These are phyloP conservation scores for Phoenoteleia sp. DNA, from an alignment of 2,888 invertebrate species.

Conservation along the genomic window DNA sequence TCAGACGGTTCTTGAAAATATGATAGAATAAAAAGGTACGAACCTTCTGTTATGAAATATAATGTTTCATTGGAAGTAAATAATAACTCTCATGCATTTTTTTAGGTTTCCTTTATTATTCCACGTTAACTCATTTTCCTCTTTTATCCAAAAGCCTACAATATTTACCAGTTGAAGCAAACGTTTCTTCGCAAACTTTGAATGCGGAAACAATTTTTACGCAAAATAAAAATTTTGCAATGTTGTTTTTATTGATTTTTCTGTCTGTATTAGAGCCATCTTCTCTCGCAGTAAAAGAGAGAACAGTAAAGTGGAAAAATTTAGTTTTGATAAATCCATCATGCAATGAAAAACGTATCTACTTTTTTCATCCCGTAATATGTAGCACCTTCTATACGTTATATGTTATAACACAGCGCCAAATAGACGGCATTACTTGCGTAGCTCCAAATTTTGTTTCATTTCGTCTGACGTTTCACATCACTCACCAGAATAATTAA, in stretches of 20 bases:
- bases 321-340: slow-evolving; percentile 28
- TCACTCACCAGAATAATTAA: no score
- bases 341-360: slow-evolving; percentile 8
- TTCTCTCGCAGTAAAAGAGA: background rate
- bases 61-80: no score
- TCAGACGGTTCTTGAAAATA: slow-evolving; percentile 8
- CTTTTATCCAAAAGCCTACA: no score
- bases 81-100: no score
- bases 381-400: no score
- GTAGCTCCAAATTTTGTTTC: no score
- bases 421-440: no score
- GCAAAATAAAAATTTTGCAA: background rate
- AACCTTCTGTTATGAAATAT: no score
- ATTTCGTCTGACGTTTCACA: no score
- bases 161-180: no score
- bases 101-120: no score
- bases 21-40: background rate
- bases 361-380: slow-evolving; percentile 18
- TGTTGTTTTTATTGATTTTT: slow-evolving; percentile 19
- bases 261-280: background rate
- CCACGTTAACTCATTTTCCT: no score
- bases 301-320: slow-evolving; percentile 29
- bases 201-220: background rate
- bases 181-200: background rate
- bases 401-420: background rate